Conservation (phyloP, 2,888 invertebrate genomes). For the Acronicta leporina region DNA sequence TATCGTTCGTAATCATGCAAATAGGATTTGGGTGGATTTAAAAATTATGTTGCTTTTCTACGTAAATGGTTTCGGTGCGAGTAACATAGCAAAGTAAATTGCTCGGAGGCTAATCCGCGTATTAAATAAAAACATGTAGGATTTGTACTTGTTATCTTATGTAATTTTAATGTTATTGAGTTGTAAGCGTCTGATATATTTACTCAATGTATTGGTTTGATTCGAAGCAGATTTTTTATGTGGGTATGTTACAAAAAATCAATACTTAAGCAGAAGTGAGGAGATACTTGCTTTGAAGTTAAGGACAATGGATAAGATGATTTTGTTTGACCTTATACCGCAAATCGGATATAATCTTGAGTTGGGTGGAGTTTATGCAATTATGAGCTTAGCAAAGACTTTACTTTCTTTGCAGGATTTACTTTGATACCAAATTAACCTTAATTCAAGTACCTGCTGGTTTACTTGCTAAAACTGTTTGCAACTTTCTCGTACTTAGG, state of each 20-base stretch:
- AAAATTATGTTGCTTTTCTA: conserved; percentile 48
- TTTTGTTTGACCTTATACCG: no score
- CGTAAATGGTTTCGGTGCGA: conserved; percentile 42
- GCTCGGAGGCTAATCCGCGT: conserved; percentile 32
- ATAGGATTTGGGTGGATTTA: conserved; percentile 50
- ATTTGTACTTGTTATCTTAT: conserved; percentile 20
- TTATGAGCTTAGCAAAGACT: background rate
- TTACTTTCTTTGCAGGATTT: no score
- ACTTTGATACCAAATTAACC: no score
- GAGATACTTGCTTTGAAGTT: no score
- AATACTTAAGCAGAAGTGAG: no score
- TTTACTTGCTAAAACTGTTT: no score
- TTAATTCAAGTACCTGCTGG: no score
- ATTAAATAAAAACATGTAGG: conserved; percentile 34
- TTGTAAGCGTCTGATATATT: background rate
- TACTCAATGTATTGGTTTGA: background rate
- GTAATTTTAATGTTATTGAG: conserved; percentile 32
- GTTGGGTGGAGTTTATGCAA: no score
- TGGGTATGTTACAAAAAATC: no score
- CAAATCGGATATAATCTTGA: no score
- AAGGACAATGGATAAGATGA: no score
- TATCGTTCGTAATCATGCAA: conserved; percentile 51
- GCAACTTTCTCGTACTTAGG: no score
- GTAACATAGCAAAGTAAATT: conserved; percentile 32
- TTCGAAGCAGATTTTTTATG: background rate